phyloP scores from a whole-genome alignment of 2,797 vertebrate species.

The Pampus argenteus region DNA sequence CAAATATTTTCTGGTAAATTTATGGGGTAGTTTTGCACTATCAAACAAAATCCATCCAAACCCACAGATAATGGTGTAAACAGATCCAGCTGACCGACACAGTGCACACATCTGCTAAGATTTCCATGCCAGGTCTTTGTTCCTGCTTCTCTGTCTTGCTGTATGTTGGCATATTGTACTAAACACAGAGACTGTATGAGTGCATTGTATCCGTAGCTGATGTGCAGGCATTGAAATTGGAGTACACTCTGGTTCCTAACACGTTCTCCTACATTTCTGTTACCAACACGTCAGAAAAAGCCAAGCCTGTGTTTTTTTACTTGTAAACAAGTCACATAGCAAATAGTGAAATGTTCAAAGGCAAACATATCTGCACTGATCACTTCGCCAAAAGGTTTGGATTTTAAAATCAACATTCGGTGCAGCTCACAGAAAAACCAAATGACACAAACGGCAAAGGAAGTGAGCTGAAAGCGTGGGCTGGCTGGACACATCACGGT shows the following conservation, averaged over 20 bases:
- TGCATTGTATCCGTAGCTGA: conserved; percentile 30
- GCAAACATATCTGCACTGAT: background rate
- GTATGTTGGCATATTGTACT: conserved; percentile 31
- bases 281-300: conserved; percentile 9
- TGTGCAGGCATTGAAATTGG: conserved; percentile 17
- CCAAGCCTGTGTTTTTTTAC: background rate
- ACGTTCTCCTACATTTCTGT: conserved; percentile 29
- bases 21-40: background rate
- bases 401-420: background rate
- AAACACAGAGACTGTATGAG: conserved; percentile 14
- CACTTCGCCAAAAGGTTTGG: background rate
- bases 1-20: background rate
- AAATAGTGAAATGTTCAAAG: conserved; percentile 12
- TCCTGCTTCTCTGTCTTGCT: conserved; percentile 31
- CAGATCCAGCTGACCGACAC: conserved; percentile 16
- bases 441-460: background rate
- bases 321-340: conserved; percentile 9
- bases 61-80: background rate
- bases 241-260: conserved; percentile 15
- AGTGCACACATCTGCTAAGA: conserved; percentile 37
- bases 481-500: conserved; percentile 10
- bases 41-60: background rate
- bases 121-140: conserved; percentile 36
- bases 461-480: background rate
- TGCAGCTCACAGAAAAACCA: background rate